Evolutionary conservation across 1,140 invertebrate species (phyloP), one percentile per base, ranked within the genome.

Genomic region (Rhyzopertha dominica): DNA sequence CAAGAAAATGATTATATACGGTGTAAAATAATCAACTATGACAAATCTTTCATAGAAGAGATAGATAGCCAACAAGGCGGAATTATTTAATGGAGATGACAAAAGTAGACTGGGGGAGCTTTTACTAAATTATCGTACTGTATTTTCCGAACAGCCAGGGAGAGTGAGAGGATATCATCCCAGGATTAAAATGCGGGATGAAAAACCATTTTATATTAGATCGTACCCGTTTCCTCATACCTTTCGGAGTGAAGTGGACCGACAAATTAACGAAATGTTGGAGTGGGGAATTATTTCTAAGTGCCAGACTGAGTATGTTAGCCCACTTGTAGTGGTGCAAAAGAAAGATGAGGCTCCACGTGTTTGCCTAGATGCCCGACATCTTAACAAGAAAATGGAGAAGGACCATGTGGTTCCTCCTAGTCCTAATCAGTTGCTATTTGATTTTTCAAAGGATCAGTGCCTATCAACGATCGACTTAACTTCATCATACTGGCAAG

Each of bases 401-500:
- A 31, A 41, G 14, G 38, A 41, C 13, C 26, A 41, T 31, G 24
- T 41, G 10, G 10, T 41, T 4, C 38, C 38, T 7, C 38, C 38
- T 29, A 12, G 10, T 9, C 7, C 38, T 18, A 17, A 26, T 26
- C 9, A 37, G 10, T 12, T 35, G n/a, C 16, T 38, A 16, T 38
- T 38, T 38, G 5, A 38, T 22, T 38, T 38, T 38, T 38, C 35
- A 10, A 9, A 14, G 5, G 38, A 26, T 13, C 23, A 29, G 22
- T 31, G 10, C 16, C 30, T 41, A n/a, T 16, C 23, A 12, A 41
- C 38, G 9, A 10, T 36, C 10, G 38, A 41, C 30, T 32, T 41
- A 20, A 41, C 38, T 3, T 22, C 38, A 8, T 29, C 23, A 12
- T 41, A 41, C 30, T 41, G 38, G 26, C 38, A 41, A n/a, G n/a